These are phyloP conservation scores for Ochropleura plecta DNA, from an alignment of 2,888 invertebrate genomes.

Conservation along the genomic window DNA sequence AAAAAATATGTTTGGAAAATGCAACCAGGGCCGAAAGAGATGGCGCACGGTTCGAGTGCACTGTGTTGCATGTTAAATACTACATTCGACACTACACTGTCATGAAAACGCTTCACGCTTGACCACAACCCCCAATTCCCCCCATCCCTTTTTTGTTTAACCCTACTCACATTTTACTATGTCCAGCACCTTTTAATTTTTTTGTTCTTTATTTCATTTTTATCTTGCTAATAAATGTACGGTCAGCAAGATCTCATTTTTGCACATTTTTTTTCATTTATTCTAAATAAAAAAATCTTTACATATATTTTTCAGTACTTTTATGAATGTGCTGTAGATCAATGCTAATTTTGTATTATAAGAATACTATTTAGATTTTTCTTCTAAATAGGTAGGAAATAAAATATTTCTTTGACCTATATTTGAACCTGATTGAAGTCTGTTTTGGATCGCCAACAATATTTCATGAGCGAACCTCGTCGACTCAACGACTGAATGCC, in stretches of 20 bases:
- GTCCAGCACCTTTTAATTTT: constrained; percentile 63
- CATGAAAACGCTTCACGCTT: constrained; percentile 73
- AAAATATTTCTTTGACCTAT: constrained; percentile 9
- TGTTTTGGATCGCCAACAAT: background rate
- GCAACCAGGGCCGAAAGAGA: constrained; percentile 90
- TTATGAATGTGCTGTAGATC: constrained; percentile 57
- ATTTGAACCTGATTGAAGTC: background rate
- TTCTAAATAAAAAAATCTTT: constrained; percentile 5
- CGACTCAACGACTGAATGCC: background rate
- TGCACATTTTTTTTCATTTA: constrained; percentile 49
- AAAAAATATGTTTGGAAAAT: constrained; percentile 79
- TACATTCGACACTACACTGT: constrained; percentile 56
- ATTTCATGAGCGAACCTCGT: constrained; percentile 1
- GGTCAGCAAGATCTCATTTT: constrained; percentile 47
- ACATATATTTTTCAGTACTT: constrained; percentile 31
- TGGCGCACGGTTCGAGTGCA: constrained; percentile 81
- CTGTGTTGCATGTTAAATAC: constrained; percentile 80
- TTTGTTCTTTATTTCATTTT: constrained; percentile 47
- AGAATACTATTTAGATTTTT: background rate
- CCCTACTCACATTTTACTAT: constrained; percentile 54
- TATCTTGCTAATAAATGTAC: constrained; percentile 50
- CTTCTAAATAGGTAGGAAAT: constrained; percentile 18
- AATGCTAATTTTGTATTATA: constrained; percentile 29
- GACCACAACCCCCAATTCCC: constrained; percentile 57
- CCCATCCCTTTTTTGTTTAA: constrained; percentile 60